These are phyloP conservation scores for Periphyllus acericola DNA, from an alignment of 2,888 invertebrate species.

Conservation along the genomic window DNA sequence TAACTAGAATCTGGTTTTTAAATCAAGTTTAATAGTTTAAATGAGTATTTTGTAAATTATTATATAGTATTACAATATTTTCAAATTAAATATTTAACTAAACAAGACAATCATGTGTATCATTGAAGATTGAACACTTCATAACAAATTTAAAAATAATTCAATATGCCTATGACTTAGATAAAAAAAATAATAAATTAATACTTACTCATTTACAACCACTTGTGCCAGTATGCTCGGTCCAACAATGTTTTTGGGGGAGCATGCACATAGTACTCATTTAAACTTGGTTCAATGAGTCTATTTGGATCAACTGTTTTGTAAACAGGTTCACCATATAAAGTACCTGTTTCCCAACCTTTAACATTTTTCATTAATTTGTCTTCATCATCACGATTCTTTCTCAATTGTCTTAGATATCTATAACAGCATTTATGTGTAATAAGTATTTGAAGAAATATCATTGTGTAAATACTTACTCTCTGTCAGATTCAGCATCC, in stretches of 20 bases:
- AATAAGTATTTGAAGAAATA: neutral
- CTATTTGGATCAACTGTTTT: constrained; percentile 75
- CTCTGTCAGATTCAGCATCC: constrained; percentile 85
- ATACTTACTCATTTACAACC: constrained; percentile 46
- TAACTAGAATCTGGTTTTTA: too few species aligned
- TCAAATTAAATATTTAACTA: neutral
- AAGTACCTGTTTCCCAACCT: constrained; percentile 91
- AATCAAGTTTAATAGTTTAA: too few species aligned
- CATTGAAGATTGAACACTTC: neutral
- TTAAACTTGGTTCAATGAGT: constrained; percentile 73
- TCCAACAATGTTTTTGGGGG: constrained; percentile 65
- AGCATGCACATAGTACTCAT: constrained; percentile 80
- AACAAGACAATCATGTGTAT: neutral
- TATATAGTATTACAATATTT: neutral
- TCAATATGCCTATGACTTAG: neutral
- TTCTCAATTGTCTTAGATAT: constrained; percentile 78
- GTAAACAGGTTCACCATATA: constrained; percentile 85
- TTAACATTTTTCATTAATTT: constrained; percentile 90
- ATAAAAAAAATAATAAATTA: neutral
- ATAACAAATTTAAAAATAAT: neutral
- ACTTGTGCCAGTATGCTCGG: constrained; percentile 48
- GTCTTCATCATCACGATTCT: constrained; percentile 84
- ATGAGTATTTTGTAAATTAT: too few species aligned
- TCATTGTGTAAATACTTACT: constrained; percentile 69
- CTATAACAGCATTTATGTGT: constrained; percentile 66